phyloP scores from a whole-genome alignment of 2,113 vertebrate genomes.

The Haplochromis vanheusdeni region DNA sequence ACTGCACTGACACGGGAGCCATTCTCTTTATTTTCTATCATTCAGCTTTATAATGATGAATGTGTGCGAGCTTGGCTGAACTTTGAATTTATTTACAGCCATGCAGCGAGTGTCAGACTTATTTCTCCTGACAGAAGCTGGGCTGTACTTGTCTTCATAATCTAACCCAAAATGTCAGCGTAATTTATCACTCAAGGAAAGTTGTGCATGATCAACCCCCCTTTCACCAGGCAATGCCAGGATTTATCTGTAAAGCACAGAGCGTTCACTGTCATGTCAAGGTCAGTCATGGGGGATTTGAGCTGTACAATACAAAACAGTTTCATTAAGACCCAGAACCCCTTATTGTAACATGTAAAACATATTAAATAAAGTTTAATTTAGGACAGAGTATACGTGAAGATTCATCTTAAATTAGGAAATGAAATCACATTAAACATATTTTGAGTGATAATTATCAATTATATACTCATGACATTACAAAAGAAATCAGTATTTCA shows the following conservation, averaged over 20 bases:
- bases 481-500: neutral
- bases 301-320: neutral
- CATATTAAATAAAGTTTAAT: neutral
- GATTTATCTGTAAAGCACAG: constrained; percentile 15
- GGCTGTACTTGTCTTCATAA: constrained; percentile 13
- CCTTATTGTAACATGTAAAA: neutral
- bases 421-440: neutral
- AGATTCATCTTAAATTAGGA: neutral
- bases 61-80: constrained; percentile 9
- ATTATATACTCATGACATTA: neutral
- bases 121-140: neutral
- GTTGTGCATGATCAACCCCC: constrained; percentile 6
- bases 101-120: neutral
- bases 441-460: neutral
- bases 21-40: neutral
- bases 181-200: constrained; percentile 35
- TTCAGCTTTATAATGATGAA: constrained; percentile 18
- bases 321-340: neutral
- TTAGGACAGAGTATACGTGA: neutral
- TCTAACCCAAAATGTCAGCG: constrained; percentile 23
- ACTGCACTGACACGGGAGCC: neutral
- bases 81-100: constrained; percentile 12
- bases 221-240: neutral
- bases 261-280: constrained; percentile 12
- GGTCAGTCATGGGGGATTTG: constrained; percentile 13